Conservation (phyloP, 2,113 vertebrate genomes). For the Chlamydotis undulata region DNA sequence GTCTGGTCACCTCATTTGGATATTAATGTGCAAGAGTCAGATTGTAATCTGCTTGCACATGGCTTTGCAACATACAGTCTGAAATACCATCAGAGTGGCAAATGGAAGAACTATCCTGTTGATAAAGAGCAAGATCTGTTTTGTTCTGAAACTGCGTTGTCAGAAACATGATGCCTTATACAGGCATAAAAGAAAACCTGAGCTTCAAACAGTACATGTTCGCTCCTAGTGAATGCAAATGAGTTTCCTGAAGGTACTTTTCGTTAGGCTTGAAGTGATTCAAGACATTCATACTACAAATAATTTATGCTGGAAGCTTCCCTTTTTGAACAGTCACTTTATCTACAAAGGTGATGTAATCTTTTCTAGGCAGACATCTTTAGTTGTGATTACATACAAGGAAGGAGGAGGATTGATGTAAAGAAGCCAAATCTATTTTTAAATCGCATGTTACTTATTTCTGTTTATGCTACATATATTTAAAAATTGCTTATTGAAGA, state of each 20-base stretch:
- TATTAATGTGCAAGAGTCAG: background rate
- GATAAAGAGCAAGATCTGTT: background rate
- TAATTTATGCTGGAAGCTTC: conserved; percentile 29
- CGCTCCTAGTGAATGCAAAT: background rate
- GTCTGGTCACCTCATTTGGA: background rate
- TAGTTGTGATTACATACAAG: background rate
- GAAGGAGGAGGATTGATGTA: background rate
- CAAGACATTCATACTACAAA: background rate
- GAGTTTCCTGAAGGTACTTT: background rate
- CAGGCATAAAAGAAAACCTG: background rate
- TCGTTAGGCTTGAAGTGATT: background rate
- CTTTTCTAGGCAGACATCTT: background rate
- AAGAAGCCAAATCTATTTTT: background rate
- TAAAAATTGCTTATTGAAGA: background rate
- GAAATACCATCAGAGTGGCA: background rate
- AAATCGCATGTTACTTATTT: background rate
- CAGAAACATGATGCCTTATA: background rate
- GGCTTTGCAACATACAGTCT: background rate
- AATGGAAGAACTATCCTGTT: background rate
- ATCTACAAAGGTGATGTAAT: background rate
- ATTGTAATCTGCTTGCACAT: background rate
- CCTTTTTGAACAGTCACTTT: background rate
- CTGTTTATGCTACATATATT: background rate
- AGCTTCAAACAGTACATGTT: background rate
- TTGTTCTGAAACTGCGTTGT: background rate